These are phyloP conservation scores for Tupaia tana DNA, from an alignment of 2,113 vertebrate genomes.

Conservation along the genomic window DNA sequence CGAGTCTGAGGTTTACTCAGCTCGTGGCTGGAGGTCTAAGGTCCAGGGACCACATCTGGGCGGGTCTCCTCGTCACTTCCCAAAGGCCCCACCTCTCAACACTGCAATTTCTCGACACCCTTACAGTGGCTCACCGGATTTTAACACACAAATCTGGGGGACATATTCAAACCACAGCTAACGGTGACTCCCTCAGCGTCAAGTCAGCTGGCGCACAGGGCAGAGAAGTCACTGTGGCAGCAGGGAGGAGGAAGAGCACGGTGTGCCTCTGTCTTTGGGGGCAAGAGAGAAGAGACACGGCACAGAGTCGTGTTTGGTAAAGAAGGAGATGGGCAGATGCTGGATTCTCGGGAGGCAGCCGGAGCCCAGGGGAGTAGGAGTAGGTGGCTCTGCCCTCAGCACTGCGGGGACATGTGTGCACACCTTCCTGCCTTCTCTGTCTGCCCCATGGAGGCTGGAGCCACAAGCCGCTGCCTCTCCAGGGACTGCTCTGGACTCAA, in stretches of 20 bases:
- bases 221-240: not conserved
- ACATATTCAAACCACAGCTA: no score
- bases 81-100: no score
- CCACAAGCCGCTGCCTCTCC: no score
- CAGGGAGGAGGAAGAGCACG: not conserved
- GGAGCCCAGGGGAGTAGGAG: not conserved
- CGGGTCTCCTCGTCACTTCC: no score
- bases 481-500: not conserved
- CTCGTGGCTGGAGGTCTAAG: no score
- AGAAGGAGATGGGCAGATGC: not conserved
- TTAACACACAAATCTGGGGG: no score
- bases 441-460: not conserved
- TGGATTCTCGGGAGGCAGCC: not conserved
- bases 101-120: no score
- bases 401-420: fast-evolving
- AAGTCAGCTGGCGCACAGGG: not conserved
- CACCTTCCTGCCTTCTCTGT: not conserved
- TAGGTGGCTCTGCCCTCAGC: not conserved
- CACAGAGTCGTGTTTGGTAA: not conserved
- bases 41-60: no score
- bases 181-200: no score
- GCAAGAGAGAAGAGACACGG: not conserved
- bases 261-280: fast-evolving
- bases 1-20: no score
- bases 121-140: no score